Evolutionary conservation across 2,113 vertebrate genomes (phyloP).

Genomic region (Micromys minutus): DNA sequence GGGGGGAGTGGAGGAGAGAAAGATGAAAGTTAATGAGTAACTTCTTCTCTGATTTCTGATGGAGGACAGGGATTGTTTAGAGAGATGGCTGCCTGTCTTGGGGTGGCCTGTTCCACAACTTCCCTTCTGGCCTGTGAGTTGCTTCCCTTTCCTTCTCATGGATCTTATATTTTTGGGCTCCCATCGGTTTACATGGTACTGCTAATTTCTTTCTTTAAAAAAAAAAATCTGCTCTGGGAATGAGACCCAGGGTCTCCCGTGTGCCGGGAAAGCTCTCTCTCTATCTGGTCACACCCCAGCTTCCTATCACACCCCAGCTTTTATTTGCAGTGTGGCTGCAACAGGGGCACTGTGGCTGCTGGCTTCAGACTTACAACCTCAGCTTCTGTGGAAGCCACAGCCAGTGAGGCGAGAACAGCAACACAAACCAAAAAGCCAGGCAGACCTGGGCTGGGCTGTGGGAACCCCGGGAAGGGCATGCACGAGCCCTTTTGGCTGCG

Average conservation of each 20-base stretch:
- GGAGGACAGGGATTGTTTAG: not conserved
- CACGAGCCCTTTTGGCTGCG: not conserved
- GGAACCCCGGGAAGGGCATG: not conserved
- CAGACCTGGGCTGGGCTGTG: not conserved
- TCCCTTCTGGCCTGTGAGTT: not conserved
- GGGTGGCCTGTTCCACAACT: not conserved
- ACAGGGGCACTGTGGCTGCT: not conserved
- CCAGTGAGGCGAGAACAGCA: not conserved
- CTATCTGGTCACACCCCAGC: not conserved
- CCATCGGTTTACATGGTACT: not conserved
- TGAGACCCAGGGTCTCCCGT: not conserved
- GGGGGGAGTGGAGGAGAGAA: not conserved
- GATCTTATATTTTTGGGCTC: not conserved
- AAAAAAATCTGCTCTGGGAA: not conserved
- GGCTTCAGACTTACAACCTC: not conserved
- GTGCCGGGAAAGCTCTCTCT: not conserved
- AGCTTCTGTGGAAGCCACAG: not conserved
- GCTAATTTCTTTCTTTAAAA: not conserved
- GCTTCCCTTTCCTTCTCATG: not conserved
- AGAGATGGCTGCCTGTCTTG: not conserved
- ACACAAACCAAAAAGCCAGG: not conserved
- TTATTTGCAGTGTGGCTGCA: not conserved
- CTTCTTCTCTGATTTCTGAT: not conserved
- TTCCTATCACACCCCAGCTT: not conserved
- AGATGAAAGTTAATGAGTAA: constrained; percentile 57